A percentile compares a stretch with the other conserved stretches of the same genome.
Conservation (phyloP, 35 echinoderm and acorn worm species). For the Heliocidaris tuberculata region DNA sequence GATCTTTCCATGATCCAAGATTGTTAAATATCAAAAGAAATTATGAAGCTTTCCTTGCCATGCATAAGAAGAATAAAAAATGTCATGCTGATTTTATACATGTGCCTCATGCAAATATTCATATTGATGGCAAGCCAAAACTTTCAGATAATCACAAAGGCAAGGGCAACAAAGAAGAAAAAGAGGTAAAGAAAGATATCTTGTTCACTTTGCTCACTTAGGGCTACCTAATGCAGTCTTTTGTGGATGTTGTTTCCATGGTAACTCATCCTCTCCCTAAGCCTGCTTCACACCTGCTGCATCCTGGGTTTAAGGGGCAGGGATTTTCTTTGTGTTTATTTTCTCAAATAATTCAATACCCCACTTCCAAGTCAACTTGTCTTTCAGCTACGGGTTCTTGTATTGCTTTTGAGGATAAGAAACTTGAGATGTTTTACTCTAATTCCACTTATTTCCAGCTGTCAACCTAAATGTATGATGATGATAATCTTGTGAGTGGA, state of each 20-base stretch:
- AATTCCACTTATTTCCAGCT: background rate
- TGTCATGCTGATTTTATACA: background rate
- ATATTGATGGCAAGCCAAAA: background rate
- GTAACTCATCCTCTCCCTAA: background rate
- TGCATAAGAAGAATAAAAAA: background rate
- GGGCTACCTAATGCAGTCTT: background rate
- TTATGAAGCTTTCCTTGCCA: background rate
- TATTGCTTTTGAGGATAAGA: background rate
- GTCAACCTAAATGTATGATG: background rate
- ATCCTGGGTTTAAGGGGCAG: background rate
- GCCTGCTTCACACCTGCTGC: background rate
- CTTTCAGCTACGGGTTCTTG: background rate
- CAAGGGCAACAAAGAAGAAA: background rate
- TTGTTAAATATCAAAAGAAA: background rate
- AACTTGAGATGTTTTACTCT: constrained; percentile 3
- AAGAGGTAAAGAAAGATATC: background rate
- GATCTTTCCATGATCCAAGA: background rate
- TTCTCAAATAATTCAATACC: background rate
- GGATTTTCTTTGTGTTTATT: background rate
- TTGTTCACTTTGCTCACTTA: background rate
- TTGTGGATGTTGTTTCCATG: background rate
- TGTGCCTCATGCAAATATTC: background rate
- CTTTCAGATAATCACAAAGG: background rate
- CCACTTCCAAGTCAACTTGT: background rate
- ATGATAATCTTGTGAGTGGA: too few species aligned